Evolutionary conservation across 2,113 vertebrate species (phyloP).

Genomic region (Pollachius pollachius): DNA sequence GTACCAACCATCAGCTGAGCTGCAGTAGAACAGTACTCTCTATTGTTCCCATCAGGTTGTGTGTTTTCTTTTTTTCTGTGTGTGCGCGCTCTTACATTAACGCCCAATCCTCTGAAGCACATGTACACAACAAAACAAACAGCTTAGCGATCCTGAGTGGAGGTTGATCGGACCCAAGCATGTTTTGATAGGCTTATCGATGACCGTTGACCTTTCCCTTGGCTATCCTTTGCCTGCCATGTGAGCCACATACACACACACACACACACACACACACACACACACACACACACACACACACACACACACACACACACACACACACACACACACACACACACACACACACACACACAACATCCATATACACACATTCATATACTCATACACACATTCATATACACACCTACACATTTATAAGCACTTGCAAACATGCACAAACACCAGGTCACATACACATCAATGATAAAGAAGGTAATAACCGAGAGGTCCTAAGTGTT

Average conservation of each 20-base stretch:
- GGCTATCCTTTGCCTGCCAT: constrained; percentile 26
- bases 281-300: constrained; percentile 1
- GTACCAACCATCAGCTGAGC: constrained; percentile 41
- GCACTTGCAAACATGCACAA: background rate
- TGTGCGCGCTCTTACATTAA: background rate
- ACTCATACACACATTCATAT: too few species aligned
- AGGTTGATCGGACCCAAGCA: constrained; percentile 37
- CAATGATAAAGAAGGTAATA: background rate
- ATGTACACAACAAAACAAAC: constrained; percentile 46
- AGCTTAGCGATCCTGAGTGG: constrained; percentile 52
- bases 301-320: constrained; percentile 2
- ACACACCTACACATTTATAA: too few species aligned
- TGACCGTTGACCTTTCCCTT: constrained; percentile 42
- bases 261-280: background rate
- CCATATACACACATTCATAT: too few species aligned
- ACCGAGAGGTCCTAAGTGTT: too few species aligned
- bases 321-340: background rate
- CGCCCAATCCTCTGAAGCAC: constrained; percentile 10
- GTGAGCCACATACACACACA: background rate
- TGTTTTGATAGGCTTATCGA: constrained; percentile 46
- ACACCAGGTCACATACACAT: background rate
- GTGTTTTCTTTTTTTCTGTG: constrained; percentile 7
- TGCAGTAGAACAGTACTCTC: constrained; percentile 52
- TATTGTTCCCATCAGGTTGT: constrained; percentile 45
- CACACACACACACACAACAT: background rate